These are phyloP conservation scores for Hylaea fasciaria DNA, from an alignment of 2,888 invertebrate species.

Conservation along the genomic window DNA sequence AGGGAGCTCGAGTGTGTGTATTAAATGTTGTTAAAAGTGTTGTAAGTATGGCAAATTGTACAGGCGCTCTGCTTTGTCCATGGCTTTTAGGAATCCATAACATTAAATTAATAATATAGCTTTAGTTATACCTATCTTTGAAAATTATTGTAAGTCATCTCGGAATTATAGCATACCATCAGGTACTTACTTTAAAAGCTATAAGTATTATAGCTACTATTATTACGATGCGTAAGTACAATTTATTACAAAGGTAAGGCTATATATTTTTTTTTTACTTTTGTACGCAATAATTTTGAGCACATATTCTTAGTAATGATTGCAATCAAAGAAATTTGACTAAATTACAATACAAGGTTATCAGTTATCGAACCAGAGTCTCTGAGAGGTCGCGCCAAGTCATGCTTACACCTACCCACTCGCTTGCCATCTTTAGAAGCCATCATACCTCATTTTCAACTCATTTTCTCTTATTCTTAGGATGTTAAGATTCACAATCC, in stretches of 20 bases:
- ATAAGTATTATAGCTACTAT: no score
- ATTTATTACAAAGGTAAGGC: no score
- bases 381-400: background rate
- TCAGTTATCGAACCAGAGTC: background rate
- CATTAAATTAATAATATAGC: conserved; percentile 9
- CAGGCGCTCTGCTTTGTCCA: conserved; percentile 3
- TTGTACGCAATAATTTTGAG: no score
- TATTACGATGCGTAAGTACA: no score
- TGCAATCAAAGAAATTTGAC: no score
- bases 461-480: background rate
- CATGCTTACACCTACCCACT: background rate
- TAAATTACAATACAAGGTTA: no score
- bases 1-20: conserved; percentile 2
- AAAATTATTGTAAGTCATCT: background rate
- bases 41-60: conserved; percentile 15
- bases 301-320: no score
- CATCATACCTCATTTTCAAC: background rate
- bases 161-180: background rate
- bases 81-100: conserved; percentile 11
- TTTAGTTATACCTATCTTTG: conserved; percentile 1
- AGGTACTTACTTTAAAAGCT: no score
- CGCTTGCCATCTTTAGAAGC: background rate
- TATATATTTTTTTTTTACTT: no score
- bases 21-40: conserved; percentile 11
- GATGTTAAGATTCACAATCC: conserved; percentile 5